phyloP scores from a whole-genome alignment of 2,888 invertebrate species.

The Rotaria magnacalcarata region DNA sequence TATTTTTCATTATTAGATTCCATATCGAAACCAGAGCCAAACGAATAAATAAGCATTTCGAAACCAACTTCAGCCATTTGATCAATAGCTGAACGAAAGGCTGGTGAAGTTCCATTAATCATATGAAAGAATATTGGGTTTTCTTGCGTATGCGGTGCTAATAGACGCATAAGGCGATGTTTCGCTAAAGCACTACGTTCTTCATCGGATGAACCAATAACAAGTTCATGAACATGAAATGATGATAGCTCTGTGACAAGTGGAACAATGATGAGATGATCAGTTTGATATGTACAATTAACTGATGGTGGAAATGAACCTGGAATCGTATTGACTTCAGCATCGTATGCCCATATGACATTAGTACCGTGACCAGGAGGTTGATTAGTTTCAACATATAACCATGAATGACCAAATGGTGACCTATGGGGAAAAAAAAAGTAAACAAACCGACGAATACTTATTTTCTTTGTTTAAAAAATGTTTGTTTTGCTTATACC shows the following conservation, averaged over 20 bases:
- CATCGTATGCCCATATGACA: conserved; percentile 47
- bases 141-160: conserved; percentile 49
- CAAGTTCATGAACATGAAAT: conserved; percentile 48
- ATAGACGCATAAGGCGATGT: conserved; percentile 47
- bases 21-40: conserved; percentile 49
- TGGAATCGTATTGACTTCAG: conserved; percentile 46
- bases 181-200: conserved; percentile 47
- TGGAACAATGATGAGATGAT: conserved; percentile 34
- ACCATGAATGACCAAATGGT: conserved; percentile 47
- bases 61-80: conserved; percentile 49
- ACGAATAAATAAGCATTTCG: conserved; percentile 47
- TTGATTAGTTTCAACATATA: conserved; percentile 47
- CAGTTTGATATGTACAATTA: conserved; percentile 47
- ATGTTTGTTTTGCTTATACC: conserved; percentile 18
- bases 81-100: conserved; percentile 47
- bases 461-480: too few species aligned
- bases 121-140: conserved; percentile 49
- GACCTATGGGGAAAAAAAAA: neutral
- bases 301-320: conserved; percentile 48
- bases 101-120: conserved; percentile 42
- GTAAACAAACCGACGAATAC: too few species aligned
- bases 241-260: conserved; percentile 44
- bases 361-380: conserved; percentile 47
- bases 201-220: conserved; percentile 47
- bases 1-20: conserved; percentile 48